These are phyloP conservation scores for Poeciliopsis prolifica DNA, from an alignment of 2,113 vertebrate species.

Conservation along the genomic window DNA sequence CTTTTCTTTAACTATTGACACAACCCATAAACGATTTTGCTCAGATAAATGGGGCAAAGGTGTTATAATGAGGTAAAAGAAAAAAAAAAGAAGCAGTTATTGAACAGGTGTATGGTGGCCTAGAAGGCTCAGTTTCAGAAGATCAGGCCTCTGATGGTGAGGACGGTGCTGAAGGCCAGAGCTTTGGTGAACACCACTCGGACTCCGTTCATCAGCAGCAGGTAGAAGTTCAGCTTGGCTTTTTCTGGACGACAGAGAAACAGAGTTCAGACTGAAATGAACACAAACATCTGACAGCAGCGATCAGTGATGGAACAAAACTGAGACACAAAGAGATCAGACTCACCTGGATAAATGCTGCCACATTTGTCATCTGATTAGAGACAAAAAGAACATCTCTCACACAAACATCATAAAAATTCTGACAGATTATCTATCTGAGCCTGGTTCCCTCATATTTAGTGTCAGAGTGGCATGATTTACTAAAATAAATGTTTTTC, in stretches of 20 bases:
- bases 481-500: too few relatives aligned
- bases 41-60: not conserved
- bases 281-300: not conserved
- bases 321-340: not conserved
- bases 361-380: slow-evolving; percentile 4
- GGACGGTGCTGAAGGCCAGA: slow-evolving; percentile 63
- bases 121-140: not conserved
- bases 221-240: slow-evolving; percentile 49
- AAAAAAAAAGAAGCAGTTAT: not conserved
- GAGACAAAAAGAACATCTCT: not conserved
- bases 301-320: not conserved
- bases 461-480: too few relatives aligned
- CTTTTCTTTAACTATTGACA: too few relatives aligned
- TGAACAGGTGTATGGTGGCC: not conserved
- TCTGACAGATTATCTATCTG: too few relatives aligned
- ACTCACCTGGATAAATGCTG: slow-evolving; percentile 31
- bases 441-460: too few relatives aligned
- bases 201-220: slow-evolving; percentile 61
- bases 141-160: slow-evolving; percentile 66
- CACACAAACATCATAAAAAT: not conserved
- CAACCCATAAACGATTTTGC: too few relatives aligned
- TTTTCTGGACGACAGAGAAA: slow-evolving; percentile 8
- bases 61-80: not conserved
- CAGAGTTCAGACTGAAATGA: not conserved
- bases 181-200: slow-evolving; percentile 71